Base-by-base conservation (phyloP, 1,140 invertebrate genomes). In the Tetragonula clypearis region DNA sequence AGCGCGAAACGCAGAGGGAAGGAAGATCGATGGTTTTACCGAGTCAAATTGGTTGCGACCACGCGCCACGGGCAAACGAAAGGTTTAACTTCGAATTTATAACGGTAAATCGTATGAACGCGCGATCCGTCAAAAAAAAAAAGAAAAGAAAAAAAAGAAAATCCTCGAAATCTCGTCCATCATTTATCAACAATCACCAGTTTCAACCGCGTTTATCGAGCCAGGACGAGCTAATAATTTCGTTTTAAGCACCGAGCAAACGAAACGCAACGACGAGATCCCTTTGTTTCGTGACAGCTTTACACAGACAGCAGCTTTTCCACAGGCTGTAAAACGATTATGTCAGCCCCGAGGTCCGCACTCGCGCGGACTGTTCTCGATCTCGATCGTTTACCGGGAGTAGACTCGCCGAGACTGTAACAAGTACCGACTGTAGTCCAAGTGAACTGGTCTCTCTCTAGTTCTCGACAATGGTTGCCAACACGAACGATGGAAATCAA, bases 261-360 rank as follows among this genome's bases (percentile, higher is more conserved):
- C 41, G 41, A 69, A 41, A 41, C 11, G 30, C 69, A 12, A n/a
- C 12, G 21, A 49, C 41, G 65, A 60, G 49, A 15, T 65, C 15
- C 15, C 14, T 82, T 75, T 17, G 14, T 66, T 19, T 19, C 30
- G 0, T 6, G 21, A 1, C 3, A 56, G 23, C 23, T 17, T 76
- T 60, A n/a, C 3, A 41, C 56, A 60, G 8, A n/a, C 41, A 15
- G 2, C 21, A 76, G 81, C 26, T 68, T 68, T 30, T 19, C 23
- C 17, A 49, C 65, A 2, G 58, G 53, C 19, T 68, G 73, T 77
- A 76, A 77, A 77, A 68, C 60, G 71, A 82, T 82, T 69, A 82
- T 30, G 60, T 68, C 71, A 75, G 21, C 30, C 19, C 30, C 71
- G 21, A 82, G 21, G 1, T 55, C 14, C 19, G 71, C 6, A 21